Conservation (phyloP, 2,113 vertebrate genomes). For the Neolamprologus variostigma region DNA sequence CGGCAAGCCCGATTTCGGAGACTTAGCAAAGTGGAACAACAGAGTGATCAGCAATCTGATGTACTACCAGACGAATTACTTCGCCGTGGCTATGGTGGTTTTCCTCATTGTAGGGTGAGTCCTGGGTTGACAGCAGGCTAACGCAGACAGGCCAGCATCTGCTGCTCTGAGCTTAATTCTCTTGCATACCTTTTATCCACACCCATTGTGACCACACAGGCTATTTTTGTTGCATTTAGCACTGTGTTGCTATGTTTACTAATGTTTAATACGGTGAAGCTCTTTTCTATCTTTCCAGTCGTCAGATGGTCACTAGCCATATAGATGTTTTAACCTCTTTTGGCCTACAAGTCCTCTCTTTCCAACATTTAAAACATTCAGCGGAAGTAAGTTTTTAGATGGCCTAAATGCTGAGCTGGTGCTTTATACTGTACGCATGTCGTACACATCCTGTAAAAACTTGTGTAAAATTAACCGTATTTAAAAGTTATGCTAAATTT, state of each 20-base stretch:
- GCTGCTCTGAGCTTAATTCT: not conserved
- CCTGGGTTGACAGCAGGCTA: not conserved
- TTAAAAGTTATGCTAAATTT: not conserved
- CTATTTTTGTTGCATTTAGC: not conserved
- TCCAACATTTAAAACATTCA: not conserved
- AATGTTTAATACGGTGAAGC: not conserved
- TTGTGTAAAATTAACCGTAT: not conserved
- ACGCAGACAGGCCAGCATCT: not conserved
- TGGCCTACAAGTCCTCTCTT: not conserved
- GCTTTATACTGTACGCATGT: not conserved
- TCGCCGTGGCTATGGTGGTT: slow-evolving; percentile 75
- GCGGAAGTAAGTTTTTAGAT: not conserved
- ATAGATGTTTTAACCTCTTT: not conserved
- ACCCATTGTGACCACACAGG: not conserved
- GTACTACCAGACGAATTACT: slow-evolving; percentile 95
- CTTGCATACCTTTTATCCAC: slow-evolving; percentile 21
- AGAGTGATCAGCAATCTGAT: slow-evolving; percentile 91
- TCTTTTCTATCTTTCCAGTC: not conserved
- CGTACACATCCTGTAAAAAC: not conserved
- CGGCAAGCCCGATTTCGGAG: slow-evolving; percentile 79
- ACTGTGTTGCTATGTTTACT: not conserved
- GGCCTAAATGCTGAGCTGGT: not conserved
- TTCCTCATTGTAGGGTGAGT: slow-evolving; percentile 90
- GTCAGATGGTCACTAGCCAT: not conserved
- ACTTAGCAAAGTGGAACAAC: slow-evolving; percentile 93